phyloP scores from a whole-genome alignment of 1,140 invertebrate genomes.

The Microvelia longipes region DNA sequence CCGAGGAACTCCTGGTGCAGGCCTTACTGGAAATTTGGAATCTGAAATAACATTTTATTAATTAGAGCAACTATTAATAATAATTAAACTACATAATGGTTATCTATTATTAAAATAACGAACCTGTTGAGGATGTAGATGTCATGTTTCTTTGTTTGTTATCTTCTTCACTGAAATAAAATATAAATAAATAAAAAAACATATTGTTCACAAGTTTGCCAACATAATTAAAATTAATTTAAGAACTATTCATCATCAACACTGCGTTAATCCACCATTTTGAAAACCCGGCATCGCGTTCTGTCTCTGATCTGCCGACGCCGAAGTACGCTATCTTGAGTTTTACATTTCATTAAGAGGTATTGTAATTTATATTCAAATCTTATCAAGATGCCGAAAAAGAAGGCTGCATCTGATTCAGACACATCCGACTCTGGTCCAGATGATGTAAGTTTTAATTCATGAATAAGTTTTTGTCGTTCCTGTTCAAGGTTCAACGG shows the following conservation, averaged over 20 bases:
- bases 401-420: conserved; percentile 3
- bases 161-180: neutral
- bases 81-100: too few relatives aligned
- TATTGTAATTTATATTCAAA: neutral
- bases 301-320: neutral
- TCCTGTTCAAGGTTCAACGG: too few relatives aligned
- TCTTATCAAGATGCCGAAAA: conserved; percentile 4
- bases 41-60: neutral
- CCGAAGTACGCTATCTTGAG: neutral
- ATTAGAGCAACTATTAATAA: too few relatives aligned
- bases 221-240: conserved; percentile 1
- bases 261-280: neutral
- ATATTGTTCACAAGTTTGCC: too few relatives aligned
- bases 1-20: neutral
- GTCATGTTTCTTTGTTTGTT: neutral
- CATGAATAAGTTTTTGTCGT: too few relatives aligned
- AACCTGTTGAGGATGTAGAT: neutral
- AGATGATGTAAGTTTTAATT: conserved; percentile 1
- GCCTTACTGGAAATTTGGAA: neutral
- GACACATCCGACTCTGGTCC: conserved; percentile 4
- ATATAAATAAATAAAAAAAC: too few relatives aligned
- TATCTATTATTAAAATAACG: too few relatives aligned
- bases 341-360: neutral
- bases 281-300: neutral
- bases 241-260: neutral